Percentiles rank a stretch among this genome's conserved stretches.
Evolutionary conservation across 2,797 vertebrate species (phyloP).

Genomic region (Bradypodion pumilum): DNA sequence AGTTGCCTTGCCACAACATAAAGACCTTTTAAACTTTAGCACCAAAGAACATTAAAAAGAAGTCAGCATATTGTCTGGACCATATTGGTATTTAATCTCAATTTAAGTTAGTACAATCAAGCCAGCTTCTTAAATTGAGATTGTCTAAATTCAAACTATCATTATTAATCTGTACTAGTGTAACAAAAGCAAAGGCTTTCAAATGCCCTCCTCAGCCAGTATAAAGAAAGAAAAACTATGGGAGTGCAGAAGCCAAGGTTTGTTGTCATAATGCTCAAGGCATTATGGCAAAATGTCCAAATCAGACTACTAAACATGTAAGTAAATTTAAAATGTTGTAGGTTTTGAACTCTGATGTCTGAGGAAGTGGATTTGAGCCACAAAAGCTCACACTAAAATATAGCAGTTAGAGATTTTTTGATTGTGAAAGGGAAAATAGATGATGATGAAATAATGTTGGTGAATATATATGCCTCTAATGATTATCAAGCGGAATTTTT

Average conservation of each 20-base stretch:
- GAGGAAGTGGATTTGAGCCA: too few relatives aligned
- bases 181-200: not conserved
- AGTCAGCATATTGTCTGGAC: not conserved
- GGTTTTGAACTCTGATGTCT: not conserved
- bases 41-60: not conserved
- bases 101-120: not conserved
- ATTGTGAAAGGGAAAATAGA: too few relatives aligned
- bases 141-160: not conserved
- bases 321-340: not conserved
- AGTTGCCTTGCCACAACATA: constrained; percentile 11
- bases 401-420: too few relatives aligned
- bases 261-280: not conserved
- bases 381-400: too few relatives aligned
- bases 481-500: too few relatives aligned
- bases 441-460: too few relatives aligned
- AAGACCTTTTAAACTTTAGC: not conserved
- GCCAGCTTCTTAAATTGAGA: not conserved
- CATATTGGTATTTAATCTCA: not conserved
- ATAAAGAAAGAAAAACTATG: not conserved
- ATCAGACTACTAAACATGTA: not conserved
- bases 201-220: not conserved
- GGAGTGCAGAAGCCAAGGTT: not conserved
- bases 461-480: too few relatives aligned
- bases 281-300: not conserved
- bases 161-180: not conserved